Evolutionary conservation across 2,888 invertebrate species (phyloP).

Genomic region (Leptopilina syphax): DNA sequence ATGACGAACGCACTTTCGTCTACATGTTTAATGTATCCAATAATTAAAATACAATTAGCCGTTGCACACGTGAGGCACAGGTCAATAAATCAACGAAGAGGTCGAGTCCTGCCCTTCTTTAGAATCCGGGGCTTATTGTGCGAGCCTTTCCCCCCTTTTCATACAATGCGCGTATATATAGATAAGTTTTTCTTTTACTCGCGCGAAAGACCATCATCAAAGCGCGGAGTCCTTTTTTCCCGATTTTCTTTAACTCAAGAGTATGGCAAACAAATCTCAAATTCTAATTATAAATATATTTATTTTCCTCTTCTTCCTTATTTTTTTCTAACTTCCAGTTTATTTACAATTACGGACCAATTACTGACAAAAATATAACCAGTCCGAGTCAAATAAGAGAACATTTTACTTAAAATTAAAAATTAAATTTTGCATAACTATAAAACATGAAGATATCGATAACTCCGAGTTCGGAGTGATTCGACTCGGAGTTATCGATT

Average conservation of each 20-base stretch:
- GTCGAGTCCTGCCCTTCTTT: slow-evolving; percentile 35
- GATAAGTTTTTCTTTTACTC: neutral
- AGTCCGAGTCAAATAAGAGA: too few species aligned
- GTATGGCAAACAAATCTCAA: neutral
- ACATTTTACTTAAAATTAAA: too few species aligned
- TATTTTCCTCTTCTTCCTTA: too few species aligned
- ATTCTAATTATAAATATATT: neutral
- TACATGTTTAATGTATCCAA: slow-evolving; percentile 39
- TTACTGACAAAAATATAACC: too few species aligned
- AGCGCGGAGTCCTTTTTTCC: neutral
- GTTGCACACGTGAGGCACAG: slow-evolving; percentile 44
- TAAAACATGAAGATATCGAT: too few species aligned
- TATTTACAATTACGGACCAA: too few species aligned
- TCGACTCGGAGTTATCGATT: too few species aligned
- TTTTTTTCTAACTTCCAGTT: too few species aligned
- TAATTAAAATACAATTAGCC: slow-evolving; percentile 54
- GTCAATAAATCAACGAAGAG: slow-evolving; percentile 50
- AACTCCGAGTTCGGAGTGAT: too few species aligned
- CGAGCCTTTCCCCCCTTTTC: neutral
- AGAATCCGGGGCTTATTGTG: slow-evolving; percentile 6
- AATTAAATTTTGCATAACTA: too few species aligned
- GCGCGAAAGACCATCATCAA: neutral
- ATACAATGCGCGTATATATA: neutral
- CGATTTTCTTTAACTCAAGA: neutral
- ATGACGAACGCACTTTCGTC: slow-evolving; percentile 33